phyloP scores from a whole-genome alignment of 2,888 invertebrate species.

The Galerucella nymphaeae region DNA sequence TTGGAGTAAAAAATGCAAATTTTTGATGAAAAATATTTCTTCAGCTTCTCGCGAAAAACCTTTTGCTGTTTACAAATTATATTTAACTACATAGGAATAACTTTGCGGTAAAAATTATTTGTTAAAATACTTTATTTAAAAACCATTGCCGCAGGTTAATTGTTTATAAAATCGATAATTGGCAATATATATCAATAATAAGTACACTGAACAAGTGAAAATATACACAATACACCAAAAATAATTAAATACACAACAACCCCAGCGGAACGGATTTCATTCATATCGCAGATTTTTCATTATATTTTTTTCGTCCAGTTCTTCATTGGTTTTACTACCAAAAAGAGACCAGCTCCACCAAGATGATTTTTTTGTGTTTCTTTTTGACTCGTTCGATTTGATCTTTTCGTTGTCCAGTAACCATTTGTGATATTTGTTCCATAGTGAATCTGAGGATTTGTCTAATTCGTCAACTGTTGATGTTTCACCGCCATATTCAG shows the following conservation, averaged over 20 bases:
- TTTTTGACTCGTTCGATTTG: conserved; percentile 65
- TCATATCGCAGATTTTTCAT: conserved; percentile 62
- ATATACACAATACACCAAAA: conserved; percentile 18
- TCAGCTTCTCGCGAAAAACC: no score
- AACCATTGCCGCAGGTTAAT: no score
- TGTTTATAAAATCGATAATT: not conserved
- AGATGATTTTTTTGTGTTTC: conserved; percentile 61
- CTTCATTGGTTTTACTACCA: conserved; percentile 48
- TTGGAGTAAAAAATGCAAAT: no score
- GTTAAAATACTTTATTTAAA: no score
- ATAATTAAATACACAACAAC: not conserved
- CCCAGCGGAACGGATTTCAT: conserved; percentile 39
- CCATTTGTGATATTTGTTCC: conserved; percentile 72
- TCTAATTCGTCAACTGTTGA: conserved; percentile 69
- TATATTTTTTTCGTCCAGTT: conserved; percentile 56
- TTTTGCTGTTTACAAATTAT: no score
- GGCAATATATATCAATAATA: not conserved
- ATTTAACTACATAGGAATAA: no score
- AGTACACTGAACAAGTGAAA: not conserved
- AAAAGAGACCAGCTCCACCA: conserved; percentile 61
- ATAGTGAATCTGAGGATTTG: conserved; percentile 69
- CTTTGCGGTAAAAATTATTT: no score
- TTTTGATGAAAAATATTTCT: no score
- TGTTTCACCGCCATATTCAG: conserved; percentile 73
- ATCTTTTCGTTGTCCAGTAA: conserved; percentile 71